Conservation (phyloP, 2,797 vertebrate species). For the Cygnus olor region DNA sequence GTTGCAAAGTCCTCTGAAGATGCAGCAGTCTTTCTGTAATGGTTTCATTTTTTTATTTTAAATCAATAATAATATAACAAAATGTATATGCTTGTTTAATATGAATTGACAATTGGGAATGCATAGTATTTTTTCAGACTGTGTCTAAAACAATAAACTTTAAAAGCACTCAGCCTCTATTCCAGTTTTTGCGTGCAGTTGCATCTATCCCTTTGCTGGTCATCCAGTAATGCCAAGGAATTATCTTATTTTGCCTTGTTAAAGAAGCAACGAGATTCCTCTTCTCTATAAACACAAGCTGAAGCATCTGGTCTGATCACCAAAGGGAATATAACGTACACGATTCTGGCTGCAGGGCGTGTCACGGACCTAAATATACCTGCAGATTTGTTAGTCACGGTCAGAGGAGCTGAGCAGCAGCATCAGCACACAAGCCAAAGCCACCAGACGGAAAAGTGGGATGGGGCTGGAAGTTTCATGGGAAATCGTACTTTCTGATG, state of each 20-base stretch:
- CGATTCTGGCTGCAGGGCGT: no score
- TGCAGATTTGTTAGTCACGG: background rate
- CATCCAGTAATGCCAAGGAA: accelerated
- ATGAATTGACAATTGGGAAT: constrained; percentile 43
- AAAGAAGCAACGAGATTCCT: background rate
- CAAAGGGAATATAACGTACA: accelerated
- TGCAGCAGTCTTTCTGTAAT: constrained; percentile 16
- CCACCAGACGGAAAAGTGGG: background rate
- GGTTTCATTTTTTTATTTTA: background rate
- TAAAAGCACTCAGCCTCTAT: background rate
- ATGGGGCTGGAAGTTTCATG: background rate
- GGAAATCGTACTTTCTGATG: accelerated
- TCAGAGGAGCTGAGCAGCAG: no score
- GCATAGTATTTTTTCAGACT: constrained; percentile 64
- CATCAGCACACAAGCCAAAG: accelerated
- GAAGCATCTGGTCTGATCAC: accelerated
- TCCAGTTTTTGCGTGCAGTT: background rate
- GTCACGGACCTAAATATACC: background rate
- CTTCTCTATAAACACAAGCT: no score
- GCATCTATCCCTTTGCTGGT: background rate
- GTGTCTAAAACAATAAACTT: constrained; percentile 64
- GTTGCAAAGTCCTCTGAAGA: constrained; percentile 10
- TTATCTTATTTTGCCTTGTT: accelerated
- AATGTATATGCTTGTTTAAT: constrained; percentile 54
- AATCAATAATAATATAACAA: background rate